Evolutionary conservation across 1,140 invertebrate genomes (phyloP), one percentile per base, ranked within the genome.

Genomic region (Drosophila chauvacae): DNA sequence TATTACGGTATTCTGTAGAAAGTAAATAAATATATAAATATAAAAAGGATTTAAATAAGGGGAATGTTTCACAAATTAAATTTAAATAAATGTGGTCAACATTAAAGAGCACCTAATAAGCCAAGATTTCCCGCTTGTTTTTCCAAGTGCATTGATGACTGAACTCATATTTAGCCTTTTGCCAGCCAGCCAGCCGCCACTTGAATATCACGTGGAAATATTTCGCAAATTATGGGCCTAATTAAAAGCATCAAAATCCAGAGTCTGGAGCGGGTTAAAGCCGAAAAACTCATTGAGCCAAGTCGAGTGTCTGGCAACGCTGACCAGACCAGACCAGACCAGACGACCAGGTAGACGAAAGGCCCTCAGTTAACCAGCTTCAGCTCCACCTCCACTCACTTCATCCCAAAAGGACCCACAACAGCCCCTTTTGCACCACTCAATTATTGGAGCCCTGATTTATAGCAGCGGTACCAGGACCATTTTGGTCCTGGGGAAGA

Each of bases 181-280:
- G 85, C 74, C 70, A 58, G 35, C 33, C 44, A 10, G 28, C 62
- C 30, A 10, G 39, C 62, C 30, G 33, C 55, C 85, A 88, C 85
- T 88, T 72, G 65, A 85, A 66, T 35, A 78, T 80, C 84, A 87
- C 80, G 78, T 78, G 66, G 51, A 88, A 85, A 73, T 90, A 86
- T 90, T 90, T 88, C 81, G 69, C 71, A 90, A 88, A 88, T 87
- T 88, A 88, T 82, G 85, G 71, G 85, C 81, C 85, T 88, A 88
- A 88, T 88, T 88, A 90, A 88, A 83, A 90, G 60, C 56, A 63
- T 44, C 70, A 37, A 56, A 56, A 56, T 56, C n/a, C 37, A 16
- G 50, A 13, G 47, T 7, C 16, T 26, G 44, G 47, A 61, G 30
- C 64, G 44, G 51, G 39, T 41, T 75, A 61, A 70, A 28, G 44